A percentile compares a stretch with the other conserved stretches of the same genome.
Conservation (phyloP, 2,888 invertebrate species). For the Drosophila austrosaltans region DNA sequence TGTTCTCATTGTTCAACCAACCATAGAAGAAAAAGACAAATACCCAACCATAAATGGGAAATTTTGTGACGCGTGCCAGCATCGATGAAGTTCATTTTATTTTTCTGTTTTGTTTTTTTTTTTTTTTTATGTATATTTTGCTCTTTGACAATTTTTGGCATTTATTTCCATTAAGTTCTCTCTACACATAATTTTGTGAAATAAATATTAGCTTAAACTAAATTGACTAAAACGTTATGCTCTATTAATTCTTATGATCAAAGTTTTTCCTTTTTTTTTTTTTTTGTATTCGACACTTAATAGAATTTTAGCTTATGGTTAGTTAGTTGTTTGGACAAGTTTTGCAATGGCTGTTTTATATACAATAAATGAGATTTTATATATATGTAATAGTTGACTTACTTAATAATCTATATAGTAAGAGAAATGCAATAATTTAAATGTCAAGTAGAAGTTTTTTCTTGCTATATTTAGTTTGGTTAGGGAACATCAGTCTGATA, state of each 20-base stretch:
- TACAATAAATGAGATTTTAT: conserved; percentile 30
- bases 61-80: conserved; percentile 55
- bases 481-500: conserved; percentile 57
- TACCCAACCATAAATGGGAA: conserved; percentile 17
- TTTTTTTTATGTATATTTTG: conserved; percentile 17
- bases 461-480: conserved; percentile 34
- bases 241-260: conserved; percentile 68
- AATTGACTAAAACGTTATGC: conserved; percentile 72
- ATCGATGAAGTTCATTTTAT: conserved; percentile 49
- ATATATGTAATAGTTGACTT: conserved; percentile 33
- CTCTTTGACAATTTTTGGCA: conserved; percentile 33
- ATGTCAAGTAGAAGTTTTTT: conserved; percentile 33
- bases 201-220: conserved; percentile 72
- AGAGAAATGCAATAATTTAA: conserved; percentile 47
- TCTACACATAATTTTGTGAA: conserved; percentile 63
- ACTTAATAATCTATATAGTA: conserved; percentile 45
- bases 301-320: conserved; percentile 53
- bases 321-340: conserved; percentile 53
- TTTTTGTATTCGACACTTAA: conserved; percentile 16
- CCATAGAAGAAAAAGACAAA: conserved; percentile 15
- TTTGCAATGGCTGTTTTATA: conserved; percentile 46
- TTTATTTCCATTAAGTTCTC: conserved; percentile 50
- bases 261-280: conserved; percentile 13
- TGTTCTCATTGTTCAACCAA: conserved; percentile 17
- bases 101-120: conserved; percentile 20